Conservation (phyloP, 2,888 invertebrate species). For the Disparrhopalites patrizii region DNA sequence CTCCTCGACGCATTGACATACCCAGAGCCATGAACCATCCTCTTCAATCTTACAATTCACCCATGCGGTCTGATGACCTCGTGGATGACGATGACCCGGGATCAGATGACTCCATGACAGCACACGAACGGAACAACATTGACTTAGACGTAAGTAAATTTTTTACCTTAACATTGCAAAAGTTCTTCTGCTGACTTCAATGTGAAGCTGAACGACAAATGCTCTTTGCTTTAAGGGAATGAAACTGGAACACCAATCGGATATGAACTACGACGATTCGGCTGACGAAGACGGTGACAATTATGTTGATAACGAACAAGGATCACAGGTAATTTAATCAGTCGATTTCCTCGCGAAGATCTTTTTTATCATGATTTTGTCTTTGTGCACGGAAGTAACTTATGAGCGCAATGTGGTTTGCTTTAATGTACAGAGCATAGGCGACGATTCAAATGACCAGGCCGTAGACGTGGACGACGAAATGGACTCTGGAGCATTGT, state of each 20-base stretch:
- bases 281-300: constrained; percentile 45
- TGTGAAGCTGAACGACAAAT: not conserved
- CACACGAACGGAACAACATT: constrained; percentile 44
- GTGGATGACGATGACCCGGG: constrained; percentile 43
- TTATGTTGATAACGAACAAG: constrained; percentile 44
- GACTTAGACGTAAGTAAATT: constrained; percentile 38
- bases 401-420: too few species aligned
- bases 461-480: constrained; percentile 44
- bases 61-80: constrained; percentile 33
- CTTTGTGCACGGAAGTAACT: too few species aligned
- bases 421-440: constrained; percentile 33
- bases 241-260: constrained; percentile 29
- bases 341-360: not conserved
- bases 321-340: constrained; percentile 27
- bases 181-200: not conserved
- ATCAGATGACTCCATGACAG: constrained; percentile 45
- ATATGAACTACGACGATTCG: constrained; percentile 37
- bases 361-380: too few species aligned
- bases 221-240: constrained; percentile 15
- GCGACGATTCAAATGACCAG: constrained; percentile 42
- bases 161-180: not conserved
- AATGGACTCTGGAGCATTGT: constrained; percentile 34
- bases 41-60: constrained; percentile 38
- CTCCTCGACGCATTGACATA: constrained; percentile 46
- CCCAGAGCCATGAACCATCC: constrained; percentile 22